Evolutionary conservation across 2,888 invertebrate species (phyloP).

Genomic region (Pedicia rivosa): DNA sequence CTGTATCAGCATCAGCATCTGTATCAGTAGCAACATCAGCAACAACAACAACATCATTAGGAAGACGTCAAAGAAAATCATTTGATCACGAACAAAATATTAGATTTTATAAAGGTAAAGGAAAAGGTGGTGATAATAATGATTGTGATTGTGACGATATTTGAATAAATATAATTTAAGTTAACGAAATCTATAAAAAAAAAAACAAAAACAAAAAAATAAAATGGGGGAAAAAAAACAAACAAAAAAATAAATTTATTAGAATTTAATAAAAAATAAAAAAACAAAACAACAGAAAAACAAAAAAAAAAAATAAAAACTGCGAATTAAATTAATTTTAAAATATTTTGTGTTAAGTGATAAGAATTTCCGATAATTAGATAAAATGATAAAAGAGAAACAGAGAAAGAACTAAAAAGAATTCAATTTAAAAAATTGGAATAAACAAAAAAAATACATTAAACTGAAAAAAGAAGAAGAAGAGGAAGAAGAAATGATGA

Average conservation of each 20-base stretch:
- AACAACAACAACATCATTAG: too few species aligned
- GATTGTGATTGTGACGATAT: slow-evolving; percentile 12
- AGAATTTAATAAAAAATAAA: background rate
- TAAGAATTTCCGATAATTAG: too few species aligned
- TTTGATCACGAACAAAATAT: slow-evolving; percentile 12
- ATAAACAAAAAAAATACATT: too few species aligned
- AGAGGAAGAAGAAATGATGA: too few species aligned
- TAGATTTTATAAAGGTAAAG: slow-evolving; percentile 11
- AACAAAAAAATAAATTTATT: slow-evolving; percentile 1
- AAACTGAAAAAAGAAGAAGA: too few species aligned
- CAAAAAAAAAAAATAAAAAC: slow-evolving; percentile 5
- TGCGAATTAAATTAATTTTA: too few species aligned
- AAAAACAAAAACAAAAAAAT: slow-evolving; percentile 1
- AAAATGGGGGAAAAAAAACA: background rate
- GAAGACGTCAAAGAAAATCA: slow-evolving; percentile 5
- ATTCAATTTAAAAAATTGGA: too few species aligned
- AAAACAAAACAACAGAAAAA: background rate
- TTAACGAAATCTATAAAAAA: slow-evolving; percentile 1
- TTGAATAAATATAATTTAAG: slow-evolving; percentile 8
- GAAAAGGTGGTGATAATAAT: slow-evolving; percentile 10
- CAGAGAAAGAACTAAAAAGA: too few species aligned
- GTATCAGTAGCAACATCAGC: background rate
- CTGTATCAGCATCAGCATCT: background rate
- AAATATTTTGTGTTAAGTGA: too few species aligned
- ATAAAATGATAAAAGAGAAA: too few species aligned